Conservation (phyloP, 2,113 vertebrate species). For the Lontra canadensis region DNA sequence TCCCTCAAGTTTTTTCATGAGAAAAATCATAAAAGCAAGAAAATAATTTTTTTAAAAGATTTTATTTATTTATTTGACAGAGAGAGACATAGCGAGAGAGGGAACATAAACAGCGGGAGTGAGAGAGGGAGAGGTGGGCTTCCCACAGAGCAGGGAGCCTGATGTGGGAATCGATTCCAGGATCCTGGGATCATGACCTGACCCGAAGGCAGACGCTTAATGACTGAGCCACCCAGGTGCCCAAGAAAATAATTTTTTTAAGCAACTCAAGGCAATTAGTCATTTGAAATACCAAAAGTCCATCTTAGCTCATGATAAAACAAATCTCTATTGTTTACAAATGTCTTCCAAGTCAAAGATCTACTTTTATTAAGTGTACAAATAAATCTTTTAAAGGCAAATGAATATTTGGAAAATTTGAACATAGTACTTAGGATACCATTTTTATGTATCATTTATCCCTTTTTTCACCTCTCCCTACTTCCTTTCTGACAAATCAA, state of each 20-base stretch:
- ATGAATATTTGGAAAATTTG: not conserved
- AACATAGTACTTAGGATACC: not conserved
- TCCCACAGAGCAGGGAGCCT: no score
- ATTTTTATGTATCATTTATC: not conserved
- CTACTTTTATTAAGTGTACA: not conserved
- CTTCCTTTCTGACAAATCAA: not conserved
- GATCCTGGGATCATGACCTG: no score
- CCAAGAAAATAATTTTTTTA: not conserved
- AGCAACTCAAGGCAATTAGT: not conserved
- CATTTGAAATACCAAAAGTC: constrained; percentile 17
- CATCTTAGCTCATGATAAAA: not conserved
- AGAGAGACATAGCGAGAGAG: no score
- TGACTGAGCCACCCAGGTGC: no score
- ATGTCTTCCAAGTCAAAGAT: not conserved
- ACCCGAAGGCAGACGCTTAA: no score
- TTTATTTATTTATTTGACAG: no score
- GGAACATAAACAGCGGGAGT: no score
- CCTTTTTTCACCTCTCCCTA: not conserved
- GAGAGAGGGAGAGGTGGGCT: no score
- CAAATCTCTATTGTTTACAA: not conserved
- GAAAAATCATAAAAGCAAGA: not conserved
- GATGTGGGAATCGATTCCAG: no score
- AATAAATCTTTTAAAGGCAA: constrained; percentile 4
- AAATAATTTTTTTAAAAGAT: not conserved
- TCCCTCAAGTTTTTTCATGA: not conserved